Evolutionary conservation across 2,113 vertebrate species (phyloP), one percentile per base, ranked within the genome.

Genomic region (Cephalopholis sonnerati): DNA sequence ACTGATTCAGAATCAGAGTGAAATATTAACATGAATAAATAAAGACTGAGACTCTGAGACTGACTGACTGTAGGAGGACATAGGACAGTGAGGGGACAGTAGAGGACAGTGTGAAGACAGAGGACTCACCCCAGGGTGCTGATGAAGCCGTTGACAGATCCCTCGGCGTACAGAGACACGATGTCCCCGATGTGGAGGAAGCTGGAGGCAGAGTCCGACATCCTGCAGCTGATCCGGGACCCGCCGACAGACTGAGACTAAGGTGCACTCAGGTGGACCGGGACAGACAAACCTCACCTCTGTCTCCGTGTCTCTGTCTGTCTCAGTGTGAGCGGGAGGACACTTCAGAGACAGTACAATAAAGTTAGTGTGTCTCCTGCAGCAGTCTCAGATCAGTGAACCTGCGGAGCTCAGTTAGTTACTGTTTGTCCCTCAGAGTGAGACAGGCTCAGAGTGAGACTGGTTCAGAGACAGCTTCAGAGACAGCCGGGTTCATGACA

Each of bases 181-280:
- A 98, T 97, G 79, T 98, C 97, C 88, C 97, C 97, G 79, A 98
- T 97, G 85, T 98, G 97, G 20, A 98, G 95, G 90, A 98, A 98
- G 80, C 97, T 97, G 92, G 97, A 98, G 92, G 97, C 96, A 59
- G 97, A 97, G 87, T 99, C 97, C 20, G 97, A 96, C 97, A 99
- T 93, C 74, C 79, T 87, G 82, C 61, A 12, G 82, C 77, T 0
- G 77, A 1, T 61, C 25, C 63, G 0, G 62, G 61, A 3, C 44
- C 18, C 51, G 7, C 16, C 41, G 20, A 11, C 78, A 74, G 62
- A 27, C 50, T 0, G 18, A 54, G 27, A 1, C 0, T 59, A 5
- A 25, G 57, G 3, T 17, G 48, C 16, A 12, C 41, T 17, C 48
- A 20, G 48, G 48, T 50, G 16, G 48, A 50, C 32, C 7, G 32